These are phyloP conservation scores for Cosmopolites sordidus DNA, from an alignment of 2,888 invertebrate genomes.

Conservation along the genomic window DNA sequence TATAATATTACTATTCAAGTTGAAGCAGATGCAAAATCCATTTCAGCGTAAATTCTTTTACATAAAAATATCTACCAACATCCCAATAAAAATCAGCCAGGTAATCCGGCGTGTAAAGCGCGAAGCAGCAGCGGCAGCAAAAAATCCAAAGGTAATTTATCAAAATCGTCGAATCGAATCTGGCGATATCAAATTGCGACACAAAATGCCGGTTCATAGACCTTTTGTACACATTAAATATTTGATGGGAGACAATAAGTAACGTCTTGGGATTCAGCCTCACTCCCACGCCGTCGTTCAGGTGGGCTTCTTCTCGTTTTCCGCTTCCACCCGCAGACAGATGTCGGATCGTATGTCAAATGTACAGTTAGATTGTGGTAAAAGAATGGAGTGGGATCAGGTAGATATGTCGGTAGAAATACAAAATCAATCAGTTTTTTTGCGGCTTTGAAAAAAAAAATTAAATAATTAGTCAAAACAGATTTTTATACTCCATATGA, in stretches of 20 bases:
- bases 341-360: slow-evolving; percentile 17
- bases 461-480: background rate
- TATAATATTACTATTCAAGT: no score
- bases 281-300: slow-evolving; percentile 16
- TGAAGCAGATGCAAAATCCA: no score
- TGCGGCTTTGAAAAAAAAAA: background rate
- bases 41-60: no score
- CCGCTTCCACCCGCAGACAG: slow-evolving; percentile 11
- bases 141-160: no score
- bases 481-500: no score
- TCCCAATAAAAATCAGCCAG: no score
- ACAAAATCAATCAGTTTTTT: slow-evolving; percentile 2
- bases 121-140: no score
- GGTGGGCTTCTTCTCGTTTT: slow-evolving; percentile 15
- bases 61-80: no score
- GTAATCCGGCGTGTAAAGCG: no score
- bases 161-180: no score
- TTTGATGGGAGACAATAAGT: slow-evolving; percentile 13
- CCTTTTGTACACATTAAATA: slow-evolving; percentile 8
- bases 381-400: slow-evolving; percentile 4
- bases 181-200: background rate
- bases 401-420: background rate
- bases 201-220: slow-evolving; percentile 6
- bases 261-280: slow-evolving; percentile 1
- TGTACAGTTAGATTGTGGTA: slow-evolving; percentile 7